These are phyloP conservation scores for Eilema griseolum DNA, from an alignment of 2,888 invertebrate species.

Conservation along the genomic window DNA sequence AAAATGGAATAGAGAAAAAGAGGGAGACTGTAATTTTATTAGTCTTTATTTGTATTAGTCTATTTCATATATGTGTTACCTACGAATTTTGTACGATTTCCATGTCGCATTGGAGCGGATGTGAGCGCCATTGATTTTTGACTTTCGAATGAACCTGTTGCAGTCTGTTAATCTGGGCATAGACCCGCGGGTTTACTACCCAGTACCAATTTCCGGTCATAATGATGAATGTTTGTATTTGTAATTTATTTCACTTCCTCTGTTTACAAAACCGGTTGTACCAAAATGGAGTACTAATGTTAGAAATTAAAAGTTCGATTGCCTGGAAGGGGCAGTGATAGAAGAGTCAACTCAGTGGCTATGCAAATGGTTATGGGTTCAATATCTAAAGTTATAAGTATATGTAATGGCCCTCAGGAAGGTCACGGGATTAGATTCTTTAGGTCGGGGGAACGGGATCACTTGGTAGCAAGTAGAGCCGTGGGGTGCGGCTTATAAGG, in stretches of 20 bases:
- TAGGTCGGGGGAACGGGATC: too few species aligned
- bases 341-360: not conserved
- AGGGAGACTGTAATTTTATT: too few species aligned
- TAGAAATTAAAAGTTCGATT: not conserved
- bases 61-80: too few species aligned
- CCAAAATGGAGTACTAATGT: not conserved
- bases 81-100: not conserved
- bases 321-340: not conserved
- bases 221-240: slow-evolving; percentile 19
- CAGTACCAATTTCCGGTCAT: slow-evolving; percentile 17
- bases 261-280: not conserved
- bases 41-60: too few species aligned
- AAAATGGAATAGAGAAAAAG: too few species aligned
- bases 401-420: too few species aligned
- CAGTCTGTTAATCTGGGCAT: slow-evolving; percentile 25
- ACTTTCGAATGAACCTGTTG: slow-evolving; percentile 37
- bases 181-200: slow-evolving; percentile 18
- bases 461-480: too few species aligned
- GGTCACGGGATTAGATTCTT: too few species aligned
- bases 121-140: slow-evolving; percentile 14
- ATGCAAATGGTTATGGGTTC: not conserved
- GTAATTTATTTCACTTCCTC: slow-evolving; percentile 9
- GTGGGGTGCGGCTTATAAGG: too few species aligned
- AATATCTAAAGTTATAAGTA: not conserved
- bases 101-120: not conserved